Base-by-base conservation (phyloP, 35 echinoderm and acorn worm species). In the Apostichopus californicus region DNA sequence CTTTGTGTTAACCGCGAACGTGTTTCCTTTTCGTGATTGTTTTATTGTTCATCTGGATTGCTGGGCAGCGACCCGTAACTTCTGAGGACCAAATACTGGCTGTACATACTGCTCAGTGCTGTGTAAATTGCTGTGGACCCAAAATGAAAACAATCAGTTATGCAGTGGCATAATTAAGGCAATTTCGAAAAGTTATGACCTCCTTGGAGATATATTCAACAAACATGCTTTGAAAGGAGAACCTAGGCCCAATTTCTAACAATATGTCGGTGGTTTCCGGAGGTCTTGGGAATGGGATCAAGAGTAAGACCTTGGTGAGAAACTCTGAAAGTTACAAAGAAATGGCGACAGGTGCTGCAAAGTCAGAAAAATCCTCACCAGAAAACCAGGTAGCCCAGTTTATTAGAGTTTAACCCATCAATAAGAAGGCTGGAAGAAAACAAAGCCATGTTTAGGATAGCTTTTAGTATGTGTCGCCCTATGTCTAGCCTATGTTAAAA, bases 321-420 rank as follows among this genome's bases (percentile, higher is more conserved):
- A 85, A 85, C 2, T 85, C 81, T 14, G 81, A 85, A 56, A 85
- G 58, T 61, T 85, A 85, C 81, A 85, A 85, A 59, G 81, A 85
- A n/a, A 15, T 85, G 13, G 14, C 81, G 20, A 20, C 81, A 85
- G 54, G 54, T 54, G 56, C 11, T 85, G 9, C 81, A 58, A 85
- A 25, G 14, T 59, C 56, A 17, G 81, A 85, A 52, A 85, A 58
- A 59, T 58, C 81, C 17, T 59, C 81, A 4, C 23, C 28, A 55
- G 55, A 17, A 85, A 85, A 81, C 26, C 78, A 85, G 81, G 81
- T 85, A 75, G n/a, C 7, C n/a, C 3, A 4, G 58, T 61, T 61
- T 61, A 9, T 9, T 61, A 46, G 34, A 46, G 34, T 46, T 46
- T 46, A 46, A 46, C 34, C 34, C 34, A 46, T 4, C 34, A 46